phyloP scores from a whole-genome alignment of 2,797 vertebrate species.

The Neosalanx taihuensis region DNA sequence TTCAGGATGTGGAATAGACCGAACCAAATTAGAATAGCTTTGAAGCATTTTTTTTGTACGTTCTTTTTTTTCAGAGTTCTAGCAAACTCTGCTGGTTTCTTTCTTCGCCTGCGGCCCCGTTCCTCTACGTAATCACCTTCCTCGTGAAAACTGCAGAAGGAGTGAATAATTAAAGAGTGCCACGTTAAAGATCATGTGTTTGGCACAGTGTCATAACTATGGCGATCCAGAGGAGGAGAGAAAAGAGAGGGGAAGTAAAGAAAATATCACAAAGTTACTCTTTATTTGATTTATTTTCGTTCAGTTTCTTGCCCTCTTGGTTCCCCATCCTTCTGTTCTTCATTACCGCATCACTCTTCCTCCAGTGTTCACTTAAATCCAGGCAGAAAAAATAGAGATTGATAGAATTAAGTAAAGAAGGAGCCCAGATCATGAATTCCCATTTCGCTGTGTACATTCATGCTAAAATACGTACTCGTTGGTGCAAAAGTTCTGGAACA shows the following conservation, averaged over 20 bases:
- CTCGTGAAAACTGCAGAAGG: slow-evolving; percentile 73
- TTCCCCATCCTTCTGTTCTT: slow-evolving; percentile 44
- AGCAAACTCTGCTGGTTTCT: slow-evolving; percentile 47
- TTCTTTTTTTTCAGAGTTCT: not conserved
- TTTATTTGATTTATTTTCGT: slow-evolving; percentile 56
- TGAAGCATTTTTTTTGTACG: slow-evolving; percentile 17
- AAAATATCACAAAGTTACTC: slow-evolving; percentile 38
- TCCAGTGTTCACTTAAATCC: slow-evolving; percentile 44
- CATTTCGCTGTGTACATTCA: no score
- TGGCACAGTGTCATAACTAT: slow-evolving; percentile 62
- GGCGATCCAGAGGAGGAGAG: slow-evolving; percentile 43
- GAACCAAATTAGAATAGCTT: slow-evolving; percentile 42
- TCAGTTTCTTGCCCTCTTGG: slow-evolving; percentile 52
- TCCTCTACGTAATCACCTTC: slow-evolving; percentile 74
- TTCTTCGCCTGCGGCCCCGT: slow-evolving; percentile 67
- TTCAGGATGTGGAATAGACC: slow-evolving; percentile 32
- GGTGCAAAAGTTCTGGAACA: no score
- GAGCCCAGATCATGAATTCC: no score
- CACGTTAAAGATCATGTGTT: slow-evolving; percentile 69
- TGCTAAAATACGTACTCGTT: no score
- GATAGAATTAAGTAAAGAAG: not conserved
- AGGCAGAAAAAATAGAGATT: slow-evolving; percentile 9
- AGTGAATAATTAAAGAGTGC: slow-evolving; percentile 73
- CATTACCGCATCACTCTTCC: slow-evolving; percentile 53
- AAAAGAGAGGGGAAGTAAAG: slow-evolving; percentile 43